Evolutionary conservation across 2,797 vertebrate genomes (phyloP).

Genomic region (Coregonus ussuriensis): DNA sequence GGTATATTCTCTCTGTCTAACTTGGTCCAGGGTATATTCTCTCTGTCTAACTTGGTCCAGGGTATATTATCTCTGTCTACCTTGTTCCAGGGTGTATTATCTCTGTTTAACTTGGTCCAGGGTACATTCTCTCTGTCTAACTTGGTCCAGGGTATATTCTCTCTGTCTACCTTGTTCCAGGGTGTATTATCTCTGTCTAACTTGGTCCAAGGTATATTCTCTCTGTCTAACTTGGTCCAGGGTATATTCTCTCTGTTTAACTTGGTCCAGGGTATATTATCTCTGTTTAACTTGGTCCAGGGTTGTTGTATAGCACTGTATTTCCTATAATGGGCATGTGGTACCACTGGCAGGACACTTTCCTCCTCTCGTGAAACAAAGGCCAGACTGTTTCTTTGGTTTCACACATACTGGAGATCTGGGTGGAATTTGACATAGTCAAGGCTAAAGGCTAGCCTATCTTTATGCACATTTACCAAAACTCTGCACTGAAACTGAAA

Average conservation of each 20-base stretch:
- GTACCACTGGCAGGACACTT: conserved; percentile 69
- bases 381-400: conserved; percentile 73
- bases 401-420: conserved; percentile 69
- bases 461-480: conserved; percentile 48
- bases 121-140: conserved; percentile 17
- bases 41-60: too few relatives aligned
- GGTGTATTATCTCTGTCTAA: conserved; percentile 40
- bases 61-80: too few relatives aligned
- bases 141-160: conserved; percentile 57
- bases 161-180: conserved; percentile 57
- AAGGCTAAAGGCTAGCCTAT: conserved; percentile 53
- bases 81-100: too few relatives aligned
- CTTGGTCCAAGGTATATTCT: conserved; percentile 57
- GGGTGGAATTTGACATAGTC: conserved; percentile 64
- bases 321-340: conserved; percentile 49
- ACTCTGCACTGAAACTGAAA: conserved; percentile 32
- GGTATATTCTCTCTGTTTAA: too few relatives aligned
- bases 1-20: conserved; percentile 27
- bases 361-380: conserved; percentile 69
- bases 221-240: too few relatives aligned
- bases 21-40: too few relatives aligned
- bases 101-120: too few relatives aligned
- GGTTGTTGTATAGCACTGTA: conserved; percentile 56
- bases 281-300: too few relatives aligned
- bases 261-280: too few relatives aligned